Evolutionary conservation across 2,113 vertebrate species (phyloP), one percentile per base, ranked within the genome.

Genomic region (Chamaetylas fuelleborni): DNA sequence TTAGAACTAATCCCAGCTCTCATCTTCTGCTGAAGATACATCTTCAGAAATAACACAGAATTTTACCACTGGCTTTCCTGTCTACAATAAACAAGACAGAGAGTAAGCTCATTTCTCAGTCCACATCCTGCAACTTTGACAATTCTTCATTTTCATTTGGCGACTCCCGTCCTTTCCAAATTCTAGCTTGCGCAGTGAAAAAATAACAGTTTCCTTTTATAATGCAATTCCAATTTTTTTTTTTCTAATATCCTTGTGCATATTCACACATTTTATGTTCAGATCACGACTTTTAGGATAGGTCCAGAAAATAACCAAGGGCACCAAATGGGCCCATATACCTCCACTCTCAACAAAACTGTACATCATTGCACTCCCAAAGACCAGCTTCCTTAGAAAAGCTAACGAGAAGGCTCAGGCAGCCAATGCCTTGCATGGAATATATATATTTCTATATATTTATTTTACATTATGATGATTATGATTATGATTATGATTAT

Each of bases 331-430:
- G 14, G 15, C 62, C 33, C 19, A 34, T 12, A 12, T 14, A 20
- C 3, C 65, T 16, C 8, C 19, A 13, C 8, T 60, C 13, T 31
- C 18, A 45, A 14, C 70, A 89, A 66, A 91, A 66, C 4, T 24
- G 7, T 8, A 3, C 23, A 33, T 54, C 14, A 5, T 0, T 42
- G 34, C 54, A 31, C 11, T 65, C 19, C 14, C 8, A 28, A 4
- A 73, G 50, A 14, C 31, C 42, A 14, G 34, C 6, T 78, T 73
- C 38, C 36, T 40, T 69, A 40, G 33, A 26, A 86, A 83, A 73
- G 23, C 34, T 57, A 24, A 38, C 7, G 67, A 47, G 17, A 60
- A 15, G 12, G 14, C 4, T 42, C 33, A 66, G 5, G 16, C 14
- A 78, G n/a, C 25, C n/a, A 70, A 15, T 5, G 28, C 2, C 19